These are phyloP conservation scores for Mamestra configurata DNA, from an alignment of 1,140 invertebrate species.

Conservation along the genomic window DNA sequence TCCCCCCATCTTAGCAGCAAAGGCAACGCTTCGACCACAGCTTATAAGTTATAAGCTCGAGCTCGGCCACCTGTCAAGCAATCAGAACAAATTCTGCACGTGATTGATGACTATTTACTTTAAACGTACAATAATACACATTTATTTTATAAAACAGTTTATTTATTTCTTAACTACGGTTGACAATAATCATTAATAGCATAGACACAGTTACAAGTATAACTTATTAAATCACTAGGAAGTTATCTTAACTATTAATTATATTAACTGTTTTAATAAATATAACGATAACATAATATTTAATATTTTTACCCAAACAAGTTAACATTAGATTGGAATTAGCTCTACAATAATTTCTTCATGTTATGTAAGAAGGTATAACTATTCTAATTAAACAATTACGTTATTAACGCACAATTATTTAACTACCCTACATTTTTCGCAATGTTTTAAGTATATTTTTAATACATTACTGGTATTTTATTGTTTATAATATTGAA, in stretches of 20 bases:
- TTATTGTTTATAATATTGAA: background rate
- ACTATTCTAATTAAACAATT: background rate
- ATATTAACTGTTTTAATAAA: slow-evolving; percentile 35
- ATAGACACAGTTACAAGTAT: slow-evolving; percentile 30
- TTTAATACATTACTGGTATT: background rate
- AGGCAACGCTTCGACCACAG: slow-evolving; percentile 57
- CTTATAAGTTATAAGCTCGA: slow-evolving; percentile 29
- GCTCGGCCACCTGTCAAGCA: slow-evolving; percentile 29
- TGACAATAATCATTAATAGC: slow-evolving; percentile 47
- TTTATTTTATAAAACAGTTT: slow-evolving; percentile 27
- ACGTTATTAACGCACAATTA: background rate
- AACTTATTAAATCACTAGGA: slow-evolving; percentile 38
- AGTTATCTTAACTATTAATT: slow-evolving; percentile 19
- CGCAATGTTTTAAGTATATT: background rate
- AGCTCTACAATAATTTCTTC: slow-evolving; percentile 2
- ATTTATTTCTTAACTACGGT: slow-evolving; percentile 44
- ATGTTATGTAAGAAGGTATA: background rate
- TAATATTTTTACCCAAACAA: slow-evolving; percentile 14
- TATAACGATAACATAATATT: slow-evolving; percentile 41
- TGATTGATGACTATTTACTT: no score
- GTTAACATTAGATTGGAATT: slow-evolving; percentile 18
- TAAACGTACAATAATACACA: background rate
- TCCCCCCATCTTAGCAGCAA: slow-evolving; percentile 59
- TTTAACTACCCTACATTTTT: background rate
- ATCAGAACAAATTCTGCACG: background rate